Evolutionary conservation across 2,113 vertebrate genomes (phyloP).

Genomic region (Dicerorhinus sumatrensis): DNA sequence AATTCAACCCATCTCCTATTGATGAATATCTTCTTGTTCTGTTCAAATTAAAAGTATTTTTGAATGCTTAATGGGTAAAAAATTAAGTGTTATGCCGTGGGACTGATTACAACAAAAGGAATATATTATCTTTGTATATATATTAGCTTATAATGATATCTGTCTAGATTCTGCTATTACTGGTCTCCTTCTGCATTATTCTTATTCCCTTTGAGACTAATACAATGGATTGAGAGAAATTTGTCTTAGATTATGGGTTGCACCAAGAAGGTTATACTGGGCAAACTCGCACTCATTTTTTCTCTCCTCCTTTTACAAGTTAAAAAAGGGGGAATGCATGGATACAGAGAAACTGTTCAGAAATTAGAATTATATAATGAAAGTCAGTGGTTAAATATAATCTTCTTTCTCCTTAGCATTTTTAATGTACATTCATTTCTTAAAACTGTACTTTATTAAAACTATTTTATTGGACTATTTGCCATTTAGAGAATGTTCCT

Average conservation of each 20-base stretch:
- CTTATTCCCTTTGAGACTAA: neutral
- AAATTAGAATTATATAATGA: conserved; percentile 13
- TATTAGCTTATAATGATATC: neutral
- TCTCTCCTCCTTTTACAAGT: neutral
- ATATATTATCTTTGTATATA: neutral
- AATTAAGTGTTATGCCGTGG: neutral
- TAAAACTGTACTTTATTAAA: conserved; percentile 8
- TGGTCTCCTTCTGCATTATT: neutral
- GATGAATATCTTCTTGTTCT: neutral
- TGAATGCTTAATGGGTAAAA: neutral
- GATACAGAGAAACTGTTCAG: conserved; percentile 21
- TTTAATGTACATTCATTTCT: neutral
- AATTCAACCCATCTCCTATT: neutral
- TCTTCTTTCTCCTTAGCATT: neutral
- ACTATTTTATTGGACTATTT: neutral
- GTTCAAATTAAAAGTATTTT: conserved; percentile 41
- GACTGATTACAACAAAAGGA: conserved; percentile 2
- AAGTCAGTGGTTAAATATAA: conserved; percentile 37
- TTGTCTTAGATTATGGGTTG: neutral
- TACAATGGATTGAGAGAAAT: neutral
- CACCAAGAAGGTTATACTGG: neutral
- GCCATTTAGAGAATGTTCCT: neutral
- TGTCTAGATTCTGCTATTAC: neutral
- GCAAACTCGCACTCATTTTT: neutral
- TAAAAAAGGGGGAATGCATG: neutral